A percentile compares a stretch with the other conserved stretches of the same genome.
These are phyloP conservation scores for Silurus lanzhouensis DNA, from an alignment of 2,797 vertebrate species.

Conservation along the genomic window DNA sequence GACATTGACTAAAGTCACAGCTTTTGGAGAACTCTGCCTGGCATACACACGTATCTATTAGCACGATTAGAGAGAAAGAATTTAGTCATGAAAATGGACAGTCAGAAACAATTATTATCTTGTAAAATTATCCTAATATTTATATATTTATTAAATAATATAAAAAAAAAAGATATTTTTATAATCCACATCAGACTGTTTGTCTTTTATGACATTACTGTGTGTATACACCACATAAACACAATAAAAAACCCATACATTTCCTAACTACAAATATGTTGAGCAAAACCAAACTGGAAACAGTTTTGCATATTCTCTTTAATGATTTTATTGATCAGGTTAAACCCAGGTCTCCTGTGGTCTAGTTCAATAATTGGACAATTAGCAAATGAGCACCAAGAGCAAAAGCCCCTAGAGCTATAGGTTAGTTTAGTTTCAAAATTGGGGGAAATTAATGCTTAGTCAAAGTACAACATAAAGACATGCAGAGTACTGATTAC, in stretches of 20 bases:
- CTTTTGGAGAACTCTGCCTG: neutral
- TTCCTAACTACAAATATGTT: neutral
- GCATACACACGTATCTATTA: neutral
- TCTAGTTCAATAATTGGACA: neutral
- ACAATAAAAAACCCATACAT: too few relatives aligned
- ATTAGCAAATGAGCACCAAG: neutral
- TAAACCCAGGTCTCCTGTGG: neutral
- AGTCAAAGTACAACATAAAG: neutral
- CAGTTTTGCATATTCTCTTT: neutral
- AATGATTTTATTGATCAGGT: neutral
- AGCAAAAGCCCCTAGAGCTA: conserved; percentile 1
- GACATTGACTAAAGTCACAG: conserved; percentile 1
- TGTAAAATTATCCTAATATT: too few relatives aligned
- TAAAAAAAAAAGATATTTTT: neutral
- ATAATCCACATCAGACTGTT: neutral
- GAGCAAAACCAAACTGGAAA: neutral
- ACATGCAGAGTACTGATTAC: neutral
- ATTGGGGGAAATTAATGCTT: conserved; percentile 18
- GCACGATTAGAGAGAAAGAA: neutral
- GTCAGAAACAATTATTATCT: neutral
- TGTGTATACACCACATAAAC: neutral
- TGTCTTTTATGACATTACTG: neutral
- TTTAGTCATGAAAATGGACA: neutral
- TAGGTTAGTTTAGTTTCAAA: conserved; percentile 23
- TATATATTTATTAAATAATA: too few relatives aligned